Evolutionary conservation across 2,888 invertebrate species (phyloP).

Genomic region (Cremastobaeus sp.): DNA sequence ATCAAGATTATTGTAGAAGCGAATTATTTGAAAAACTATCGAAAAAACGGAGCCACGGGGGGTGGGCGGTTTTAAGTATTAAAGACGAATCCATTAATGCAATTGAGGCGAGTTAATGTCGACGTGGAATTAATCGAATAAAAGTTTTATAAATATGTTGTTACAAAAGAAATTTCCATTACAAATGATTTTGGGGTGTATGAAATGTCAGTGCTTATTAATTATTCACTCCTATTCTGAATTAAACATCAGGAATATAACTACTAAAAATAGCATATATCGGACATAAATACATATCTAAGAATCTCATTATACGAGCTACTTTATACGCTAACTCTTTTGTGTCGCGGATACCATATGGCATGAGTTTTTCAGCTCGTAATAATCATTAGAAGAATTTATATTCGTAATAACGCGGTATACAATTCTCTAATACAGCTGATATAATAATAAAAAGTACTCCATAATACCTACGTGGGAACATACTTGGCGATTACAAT

Average conservation of each 20-base stretch:
- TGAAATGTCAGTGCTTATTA: slow-evolving; percentile 37
- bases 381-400: slow-evolving; percentile 53
- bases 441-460: no score
- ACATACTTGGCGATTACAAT: no score
- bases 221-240: slow-evolving; percentile 30
- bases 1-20: slow-evolving; percentile 8
- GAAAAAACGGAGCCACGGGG: no score
- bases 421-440: slow-evolving; percentile 34
- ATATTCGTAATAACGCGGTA: slow-evolving; percentile 33
- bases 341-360: slow-evolving; percentile 46
- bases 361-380: slow-evolving; percentile 33
- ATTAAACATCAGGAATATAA: slow-evolving; percentile 34
- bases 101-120: slow-evolving; percentile 14
- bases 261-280: slow-evolving; percentile 45
- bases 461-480: no score
- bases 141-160: slow-evolving; percentile 31
- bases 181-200: slow-evolving; percentile 18
- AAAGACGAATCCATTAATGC: slow-evolving; percentile 34
- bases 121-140: slow-evolving; percentile 20
- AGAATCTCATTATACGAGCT: slow-evolving; percentile 49
- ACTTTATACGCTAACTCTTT: slow-evolving; percentile 51
- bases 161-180: slow-evolving; percentile 6
- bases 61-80: slow-evolving; percentile 19
- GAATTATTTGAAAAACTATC: slow-evolving; percentile 22
- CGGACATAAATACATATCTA: slow-evolving; percentile 55